These are phyloP conservation scores for Hirtodrosophila histrioides DNA, from an alignment of 2,888 invertebrate genomes.

Conservation along the genomic window DNA sequence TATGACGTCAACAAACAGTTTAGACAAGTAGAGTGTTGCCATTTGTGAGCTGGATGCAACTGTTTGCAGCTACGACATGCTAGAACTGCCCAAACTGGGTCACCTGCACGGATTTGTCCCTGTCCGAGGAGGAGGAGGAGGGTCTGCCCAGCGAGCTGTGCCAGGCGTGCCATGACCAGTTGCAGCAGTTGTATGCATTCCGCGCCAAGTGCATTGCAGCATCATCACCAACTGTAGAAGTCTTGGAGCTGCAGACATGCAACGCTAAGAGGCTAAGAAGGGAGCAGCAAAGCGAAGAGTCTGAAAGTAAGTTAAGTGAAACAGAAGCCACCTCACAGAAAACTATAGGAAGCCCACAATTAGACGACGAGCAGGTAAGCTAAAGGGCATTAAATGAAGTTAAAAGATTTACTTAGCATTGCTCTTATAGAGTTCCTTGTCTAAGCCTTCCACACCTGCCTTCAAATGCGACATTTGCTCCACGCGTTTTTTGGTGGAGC, in stretches of 20 bases:
- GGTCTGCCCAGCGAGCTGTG: too few relatives aligned
- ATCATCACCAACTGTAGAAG: background rate
- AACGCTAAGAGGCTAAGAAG: background rate
- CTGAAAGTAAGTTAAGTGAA: background rate
- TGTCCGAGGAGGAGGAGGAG: background rate
- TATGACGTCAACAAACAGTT: background rate
- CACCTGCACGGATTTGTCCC: too few relatives aligned
- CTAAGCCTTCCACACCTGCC: background rate
- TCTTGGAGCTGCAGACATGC: background rate
- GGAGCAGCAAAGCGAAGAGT: constrained; percentile 2
- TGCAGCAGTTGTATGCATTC: constrained; percentile 11
- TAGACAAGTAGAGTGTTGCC: constrained; percentile 36
- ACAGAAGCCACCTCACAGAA: background rate
- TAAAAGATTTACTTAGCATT: background rate
- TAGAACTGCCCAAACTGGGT: constrained; percentile 38
- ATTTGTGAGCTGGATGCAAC: constrained; percentile 1
- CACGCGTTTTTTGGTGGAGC: constrained; percentile 53
- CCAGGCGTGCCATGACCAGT: too few relatives aligned
- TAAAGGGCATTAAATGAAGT: background rate
- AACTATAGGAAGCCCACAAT: background rate
- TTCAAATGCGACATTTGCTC: constrained; percentile 67
- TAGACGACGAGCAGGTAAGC: background rate
- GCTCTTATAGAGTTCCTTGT: background rate
- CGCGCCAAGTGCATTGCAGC: constrained; percentile 36
- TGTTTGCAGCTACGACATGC: constrained; percentile 19